Evolutionary conservation across 2,888 invertebrate genomes (phyloP).

Genomic region (Pomacea canaliculata): DNA sequence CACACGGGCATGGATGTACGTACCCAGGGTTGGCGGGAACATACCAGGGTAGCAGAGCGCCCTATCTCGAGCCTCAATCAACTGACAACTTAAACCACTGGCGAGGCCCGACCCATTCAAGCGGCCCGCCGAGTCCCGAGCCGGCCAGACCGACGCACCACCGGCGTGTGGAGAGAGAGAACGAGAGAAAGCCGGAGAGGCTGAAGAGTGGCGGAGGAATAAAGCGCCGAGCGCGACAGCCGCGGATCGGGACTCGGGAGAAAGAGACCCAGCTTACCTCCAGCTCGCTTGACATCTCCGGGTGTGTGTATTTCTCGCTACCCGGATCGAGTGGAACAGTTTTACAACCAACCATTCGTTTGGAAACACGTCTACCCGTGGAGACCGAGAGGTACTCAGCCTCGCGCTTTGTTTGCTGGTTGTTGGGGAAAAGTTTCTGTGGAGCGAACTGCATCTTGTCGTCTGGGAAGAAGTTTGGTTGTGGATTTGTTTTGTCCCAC

Average conservation of each 20-base stretch:
- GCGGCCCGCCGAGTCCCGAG: background rate
- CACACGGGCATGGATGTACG: slow-evolving; percentile 6
- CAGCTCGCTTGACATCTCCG: background rate
- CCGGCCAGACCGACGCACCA: background rate
- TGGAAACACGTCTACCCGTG: no score
- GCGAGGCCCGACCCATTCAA: background rate
- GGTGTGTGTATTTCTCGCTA: slow-evolving; percentile 3
- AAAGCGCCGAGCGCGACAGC: background rate
- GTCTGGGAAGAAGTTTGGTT: no score
- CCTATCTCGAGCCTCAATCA: background rate
- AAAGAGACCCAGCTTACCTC: background rate
- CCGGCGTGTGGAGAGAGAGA: slow-evolving; percentile 1
- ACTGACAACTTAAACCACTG: background rate
- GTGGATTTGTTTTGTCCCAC: no score
- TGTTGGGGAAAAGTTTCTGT: no score
- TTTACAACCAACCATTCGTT: no score
- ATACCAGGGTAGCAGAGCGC: background rate
- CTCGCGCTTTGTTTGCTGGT: no score
- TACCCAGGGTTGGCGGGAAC: slow-evolving; percentile 2
- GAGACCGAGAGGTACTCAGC: no score
- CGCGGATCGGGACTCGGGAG: background rate
- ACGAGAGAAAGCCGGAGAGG: slow-evolving; percentile 9
- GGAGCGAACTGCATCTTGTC: no score
- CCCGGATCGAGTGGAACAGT: no score
- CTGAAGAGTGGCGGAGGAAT: background rate